These are phyloP conservation scores for Homarus americanus DNA, from an alignment of 1,140 invertebrate genomes.

Conservation along the genomic window DNA sequence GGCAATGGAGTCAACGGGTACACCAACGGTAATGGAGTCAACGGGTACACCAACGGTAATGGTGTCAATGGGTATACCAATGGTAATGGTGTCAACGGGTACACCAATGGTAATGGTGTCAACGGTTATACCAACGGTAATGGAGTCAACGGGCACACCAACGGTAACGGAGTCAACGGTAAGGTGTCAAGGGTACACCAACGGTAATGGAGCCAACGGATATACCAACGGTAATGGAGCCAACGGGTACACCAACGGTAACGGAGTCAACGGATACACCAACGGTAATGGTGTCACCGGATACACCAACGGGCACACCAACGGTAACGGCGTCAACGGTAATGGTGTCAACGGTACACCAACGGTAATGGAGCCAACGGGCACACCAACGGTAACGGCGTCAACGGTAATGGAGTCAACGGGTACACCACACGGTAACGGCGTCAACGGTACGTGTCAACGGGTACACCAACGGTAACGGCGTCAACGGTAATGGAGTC, in stretches of 20 bases:
- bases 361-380: constrained; percentile 10
- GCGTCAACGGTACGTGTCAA: background rate
- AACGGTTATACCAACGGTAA: constrained; percentile 7
- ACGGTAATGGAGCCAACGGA: background rate
- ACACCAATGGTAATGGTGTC: constrained; percentile 18
- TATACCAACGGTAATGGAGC: background rate
- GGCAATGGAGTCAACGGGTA: constrained; percentile 10
- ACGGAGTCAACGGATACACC: no score
- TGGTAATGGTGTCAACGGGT: background rate
- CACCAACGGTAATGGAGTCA: background rate
- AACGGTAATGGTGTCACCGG: no score
- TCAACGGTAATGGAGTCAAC: background rate
- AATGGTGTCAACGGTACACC: background rate
- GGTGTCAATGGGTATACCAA: background rate
- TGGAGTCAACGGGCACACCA: background rate
- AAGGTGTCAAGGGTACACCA: background rate
- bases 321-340: background rate
- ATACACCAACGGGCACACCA: no score
- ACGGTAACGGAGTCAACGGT: background rate
- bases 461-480: background rate
- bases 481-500: background rate
- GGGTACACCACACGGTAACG: background rate
- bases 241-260: no score
- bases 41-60: background rate
- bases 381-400: background rate